A percentile compares a stretch with the other conserved stretches of the same genome.
Conservation (phyloP, 2,797 vertebrate species). For the Poecilia wingei region DNA sequence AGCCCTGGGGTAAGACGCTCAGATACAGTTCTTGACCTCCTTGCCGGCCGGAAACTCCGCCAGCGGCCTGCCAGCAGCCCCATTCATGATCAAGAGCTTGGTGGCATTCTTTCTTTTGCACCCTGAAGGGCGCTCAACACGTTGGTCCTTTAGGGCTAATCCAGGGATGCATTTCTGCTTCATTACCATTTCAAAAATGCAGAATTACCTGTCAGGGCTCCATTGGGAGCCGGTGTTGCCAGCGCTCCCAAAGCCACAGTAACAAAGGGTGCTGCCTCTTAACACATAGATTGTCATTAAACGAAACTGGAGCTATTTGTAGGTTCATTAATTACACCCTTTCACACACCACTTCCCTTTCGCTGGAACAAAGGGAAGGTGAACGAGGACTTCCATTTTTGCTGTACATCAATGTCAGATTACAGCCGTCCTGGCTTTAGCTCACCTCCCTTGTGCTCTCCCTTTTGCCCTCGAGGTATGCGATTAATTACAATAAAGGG, state of each 20-base stretch:
- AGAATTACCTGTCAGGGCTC: slow-evolving; percentile 75
- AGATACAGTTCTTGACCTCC: slow-evolving; percentile 64
- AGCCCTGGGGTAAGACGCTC: slow-evolving; percentile 74
- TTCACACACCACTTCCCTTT: slow-evolving; percentile 77
- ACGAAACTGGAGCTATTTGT: slow-evolving; percentile 77
- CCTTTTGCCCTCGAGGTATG: slow-evolving; percentile 62
- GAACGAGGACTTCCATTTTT: slow-evolving; percentile 77
- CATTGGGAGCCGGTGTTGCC: slow-evolving; percentile 65
- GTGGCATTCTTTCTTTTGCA: slow-evolving; percentile 34
- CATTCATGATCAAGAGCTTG: slow-evolving; percentile 62
- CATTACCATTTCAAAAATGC: slow-evolving; percentile 76
- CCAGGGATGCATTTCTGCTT: slow-evolving; percentile 66
- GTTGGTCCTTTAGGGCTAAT: slow-evolving; percentile 61
- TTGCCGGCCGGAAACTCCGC: slow-evolving; percentile 31
- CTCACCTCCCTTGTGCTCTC: slow-evolving; percentile 41
- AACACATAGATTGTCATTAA: slow-evolving; percentile 79
- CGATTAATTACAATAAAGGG: slow-evolving; percentile 73
- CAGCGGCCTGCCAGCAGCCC: slow-evolving; percentile 5
- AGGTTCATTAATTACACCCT: slow-evolving; percentile 80
- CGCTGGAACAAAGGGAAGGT: slow-evolving; percentile 72
- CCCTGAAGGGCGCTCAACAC: slow-evolving; percentile 67
- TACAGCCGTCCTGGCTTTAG: slow-evolving; percentile 54
- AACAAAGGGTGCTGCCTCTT: slow-evolving; percentile 76
- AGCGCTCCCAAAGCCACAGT: slow-evolving; percentile 60
- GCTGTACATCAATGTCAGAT: slow-evolving; percentile 77